These are phyloP conservation scores for Xanthorhoe designata DNA, from an alignment of 2,888 invertebrate genomes.

Conservation along the genomic window DNA sequence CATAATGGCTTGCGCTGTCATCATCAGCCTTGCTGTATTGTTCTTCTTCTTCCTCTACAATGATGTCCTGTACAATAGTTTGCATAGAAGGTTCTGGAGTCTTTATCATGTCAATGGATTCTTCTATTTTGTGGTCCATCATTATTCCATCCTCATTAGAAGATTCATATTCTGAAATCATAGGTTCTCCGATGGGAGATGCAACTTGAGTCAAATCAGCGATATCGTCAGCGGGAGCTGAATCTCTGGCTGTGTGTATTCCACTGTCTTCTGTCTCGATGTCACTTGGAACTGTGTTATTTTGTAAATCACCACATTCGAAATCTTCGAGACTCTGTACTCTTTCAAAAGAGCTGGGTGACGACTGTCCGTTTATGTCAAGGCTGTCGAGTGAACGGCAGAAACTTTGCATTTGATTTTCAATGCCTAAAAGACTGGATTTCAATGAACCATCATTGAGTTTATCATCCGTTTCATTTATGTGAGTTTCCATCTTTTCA, in stretches of 20 bases:
- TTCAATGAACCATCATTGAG: conserved; percentile 68
- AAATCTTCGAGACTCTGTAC: conserved; percentile 88
- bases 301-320: conserved; percentile 87
- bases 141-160: conserved; percentile 74
- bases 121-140: conserved; percentile 68
- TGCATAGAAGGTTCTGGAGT: conserved; percentile 55
- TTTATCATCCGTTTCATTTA: conserved; percentile 61
- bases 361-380: conserved; percentile 85
- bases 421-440: conserved; percentile 74
- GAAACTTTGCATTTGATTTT: conserved; percentile 86
- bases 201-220: conserved; percentile 85
- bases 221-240: conserved; percentile 91
- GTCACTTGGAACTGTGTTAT: conserved; percentile 84
- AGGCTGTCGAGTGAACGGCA: conserved; percentile 88
- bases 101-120: conserved; percentile 50
- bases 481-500: conserved; percentile 61
- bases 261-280: conserved; percentile 92
- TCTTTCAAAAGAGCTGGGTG: conserved; percentile 86
- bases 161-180: conserved; percentile 78
- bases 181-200: conserved; percentile 77
- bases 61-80: conserved; percentile 66
- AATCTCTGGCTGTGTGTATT: conserved; percentile 92
- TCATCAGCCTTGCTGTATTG: conserved; percentile 73
- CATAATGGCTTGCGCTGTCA: conserved; percentile 77
- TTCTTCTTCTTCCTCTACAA: conserved; percentile 79